Conservation (phyloP, 2,113 vertebrate genomes). For the Poeciliopsis prolifica region DNA sequence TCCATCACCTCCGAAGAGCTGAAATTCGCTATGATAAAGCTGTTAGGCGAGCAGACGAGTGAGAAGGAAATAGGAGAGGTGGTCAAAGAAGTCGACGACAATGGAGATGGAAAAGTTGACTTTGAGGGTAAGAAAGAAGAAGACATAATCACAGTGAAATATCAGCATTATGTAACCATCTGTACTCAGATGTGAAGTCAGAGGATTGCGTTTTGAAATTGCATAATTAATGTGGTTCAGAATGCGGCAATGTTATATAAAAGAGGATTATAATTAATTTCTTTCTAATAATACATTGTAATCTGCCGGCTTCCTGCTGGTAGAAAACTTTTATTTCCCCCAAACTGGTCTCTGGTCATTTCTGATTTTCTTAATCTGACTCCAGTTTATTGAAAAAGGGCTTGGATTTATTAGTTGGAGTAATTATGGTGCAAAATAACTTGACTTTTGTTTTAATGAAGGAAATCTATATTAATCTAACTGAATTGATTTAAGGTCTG, state of each 20-base stretch:
- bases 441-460: background rate
- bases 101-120: slow-evolving; percentile 87
- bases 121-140: slow-evolving; percentile 83
- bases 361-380: background rate
- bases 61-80: slow-evolving; percentile 81
- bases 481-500: background rate
- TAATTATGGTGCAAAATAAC: background rate
- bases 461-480: background rate
- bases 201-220: background rate
- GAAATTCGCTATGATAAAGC: slow-evolving; percentile 80
- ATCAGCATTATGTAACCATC: background rate
- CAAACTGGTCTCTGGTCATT: background rate
- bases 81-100: slow-evolving; percentile 83
- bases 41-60: slow-evolving; percentile 82
- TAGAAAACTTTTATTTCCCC: background rate
- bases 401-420: background rate
- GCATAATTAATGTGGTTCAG: background rate
- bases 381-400: background rate
- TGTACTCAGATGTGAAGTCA: background rate
- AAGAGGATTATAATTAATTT: background rate
- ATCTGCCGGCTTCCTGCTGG: background rate
- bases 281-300: background rate
- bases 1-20: slow-evolving; percentile 84
- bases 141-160: background rate
- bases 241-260: background rate